Evolutionary conservation across 2,797 vertebrate species (phyloP).

Genomic region (Anniella stebbinsi): DNA sequence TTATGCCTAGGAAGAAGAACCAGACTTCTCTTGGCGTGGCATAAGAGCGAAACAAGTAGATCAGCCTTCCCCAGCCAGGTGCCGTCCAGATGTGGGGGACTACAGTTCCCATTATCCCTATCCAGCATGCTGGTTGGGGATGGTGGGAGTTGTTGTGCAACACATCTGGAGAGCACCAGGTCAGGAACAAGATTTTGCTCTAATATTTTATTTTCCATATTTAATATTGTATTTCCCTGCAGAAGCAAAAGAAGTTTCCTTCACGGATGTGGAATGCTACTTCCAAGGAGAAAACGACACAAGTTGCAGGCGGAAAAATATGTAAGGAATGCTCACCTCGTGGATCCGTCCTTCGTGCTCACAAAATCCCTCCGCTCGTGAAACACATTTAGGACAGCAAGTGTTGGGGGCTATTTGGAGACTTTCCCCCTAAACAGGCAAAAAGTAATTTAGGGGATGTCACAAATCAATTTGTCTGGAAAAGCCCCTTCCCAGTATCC

Average conservation of each 20-base stretch:
- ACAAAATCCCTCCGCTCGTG: constrained; percentile 81
- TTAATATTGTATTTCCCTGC: neutral
- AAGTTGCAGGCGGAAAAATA: accelerated
- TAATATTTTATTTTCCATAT: neutral
- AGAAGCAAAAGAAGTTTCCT: neutral
- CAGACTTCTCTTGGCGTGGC: neutral
- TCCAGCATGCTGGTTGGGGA: too few relatives aligned
- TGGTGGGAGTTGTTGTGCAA: neutral
- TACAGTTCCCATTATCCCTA: too few relatives aligned
- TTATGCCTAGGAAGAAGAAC: neutral
- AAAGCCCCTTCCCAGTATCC: neutral
- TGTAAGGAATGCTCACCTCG: constrained; percentile 81
- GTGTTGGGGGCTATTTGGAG: constrained; percentile 86
- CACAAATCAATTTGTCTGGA: neutral
- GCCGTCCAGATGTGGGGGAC: neutral
- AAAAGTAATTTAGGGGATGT: constrained; percentile 9
- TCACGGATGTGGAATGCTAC: neutral
- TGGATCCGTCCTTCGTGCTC: constrained; percentile 82
- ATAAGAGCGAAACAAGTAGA: neutral
- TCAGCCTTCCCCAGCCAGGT: neutral
- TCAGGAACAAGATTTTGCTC: neutral
- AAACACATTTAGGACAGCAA: constrained; percentile 90
- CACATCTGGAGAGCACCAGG: too few relatives aligned
- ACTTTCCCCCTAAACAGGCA: constrained; percentile 84
- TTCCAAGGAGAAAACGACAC: neutral